Evolutionary conservation across 2,797 vertebrate genomes (phyloP).

Genomic region (Tenualosa ilisha): DNA sequence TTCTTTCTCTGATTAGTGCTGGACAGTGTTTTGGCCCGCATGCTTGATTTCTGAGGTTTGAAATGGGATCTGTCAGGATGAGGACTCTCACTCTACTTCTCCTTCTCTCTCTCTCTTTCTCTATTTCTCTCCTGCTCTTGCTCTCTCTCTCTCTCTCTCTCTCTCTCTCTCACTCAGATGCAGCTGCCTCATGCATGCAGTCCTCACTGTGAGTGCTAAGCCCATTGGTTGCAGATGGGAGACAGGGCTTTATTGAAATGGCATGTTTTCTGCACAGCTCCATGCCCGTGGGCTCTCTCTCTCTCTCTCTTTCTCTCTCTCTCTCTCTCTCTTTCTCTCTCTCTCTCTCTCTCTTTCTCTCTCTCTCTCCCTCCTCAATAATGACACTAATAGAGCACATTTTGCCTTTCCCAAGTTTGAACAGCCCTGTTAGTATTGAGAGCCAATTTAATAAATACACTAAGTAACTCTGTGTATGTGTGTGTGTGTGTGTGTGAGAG

Average conservation of each 20-base stretch:
- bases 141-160: conserved; percentile 1
- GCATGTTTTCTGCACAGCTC: conserved; percentile 4
- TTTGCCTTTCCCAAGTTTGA: not conserved
- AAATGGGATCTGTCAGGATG: conserved; percentile 67
- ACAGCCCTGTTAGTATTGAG: not conserved
- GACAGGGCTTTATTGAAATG: conserved; percentile 24
- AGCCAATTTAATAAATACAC: conserved; percentile 19
- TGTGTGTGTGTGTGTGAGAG: not conserved
- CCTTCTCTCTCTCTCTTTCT: conserved; percentile 46
- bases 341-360: conserved; percentile 2
- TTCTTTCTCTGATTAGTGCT: conserved; percentile 54
- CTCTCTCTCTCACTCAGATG: not conserved
- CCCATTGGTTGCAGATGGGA: conserved; percentile 23
- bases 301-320: not conserved
- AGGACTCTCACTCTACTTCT: conserved; percentile 63
- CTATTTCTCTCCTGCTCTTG: conserved; percentile 11
- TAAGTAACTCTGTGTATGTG: not conserved
- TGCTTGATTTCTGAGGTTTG: conserved; percentile 68
- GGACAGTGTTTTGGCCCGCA: conserved; percentile 65
- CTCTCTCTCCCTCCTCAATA: not conserved
- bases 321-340: not conserved
- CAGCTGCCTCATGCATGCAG: conserved; percentile 18
- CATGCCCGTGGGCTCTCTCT: not conserved
- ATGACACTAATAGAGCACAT: not conserved
- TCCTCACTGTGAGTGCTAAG: conserved; percentile 4